These are phyloP conservation scores for human (Homo sapiens) DNA, from an alignment of 2,113 vertebrate species.

Conservation along the genomic window DNA sequence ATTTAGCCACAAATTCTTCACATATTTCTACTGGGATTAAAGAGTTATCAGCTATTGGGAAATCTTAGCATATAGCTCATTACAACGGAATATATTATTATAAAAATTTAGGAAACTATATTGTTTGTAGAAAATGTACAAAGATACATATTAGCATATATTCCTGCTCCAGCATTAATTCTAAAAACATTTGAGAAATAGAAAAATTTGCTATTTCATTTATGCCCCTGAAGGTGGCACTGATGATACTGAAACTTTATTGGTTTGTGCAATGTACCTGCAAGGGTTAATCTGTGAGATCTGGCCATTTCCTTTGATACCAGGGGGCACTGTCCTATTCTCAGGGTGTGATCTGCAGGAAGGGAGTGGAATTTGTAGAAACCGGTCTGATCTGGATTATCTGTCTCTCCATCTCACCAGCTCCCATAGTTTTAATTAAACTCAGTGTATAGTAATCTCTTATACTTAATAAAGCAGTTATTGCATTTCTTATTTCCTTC, in stretches of 20 bases:
- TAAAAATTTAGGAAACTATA: background rate
- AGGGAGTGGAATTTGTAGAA: slow-evolving; percentile 25
- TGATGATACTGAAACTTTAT: slow-evolving; percentile 21
- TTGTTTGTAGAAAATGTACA: background rate
- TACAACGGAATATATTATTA: background rate
- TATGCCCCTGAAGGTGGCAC: slow-evolving; percentile 54
- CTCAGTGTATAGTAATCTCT: slow-evolving; percentile 40
- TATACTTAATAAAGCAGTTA: slow-evolving; percentile 63
- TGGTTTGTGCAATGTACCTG: background rate
- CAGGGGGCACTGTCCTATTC: background rate
- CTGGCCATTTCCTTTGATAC: background rate
- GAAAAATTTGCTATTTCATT: background rate
- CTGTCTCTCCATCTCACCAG: background rate
- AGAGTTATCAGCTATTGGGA: background rate
- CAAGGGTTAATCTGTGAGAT: slow-evolving; percentile 37
- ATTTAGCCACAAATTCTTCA: background rate
- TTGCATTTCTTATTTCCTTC: slow-evolving; percentile 64
- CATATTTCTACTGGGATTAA: background rate
- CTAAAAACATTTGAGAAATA: background rate
- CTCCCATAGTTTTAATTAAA: slow-evolving; percentile 68
- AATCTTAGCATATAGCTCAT: background rate
- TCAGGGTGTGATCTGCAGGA: background rate
- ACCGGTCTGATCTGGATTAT: slow-evolving; percentile 28
- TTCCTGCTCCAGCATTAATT: background rate
- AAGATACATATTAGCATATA: background rate